Conservation (phyloP, 2,888 invertebrate species). For the Phengaris alcon region DNA sequence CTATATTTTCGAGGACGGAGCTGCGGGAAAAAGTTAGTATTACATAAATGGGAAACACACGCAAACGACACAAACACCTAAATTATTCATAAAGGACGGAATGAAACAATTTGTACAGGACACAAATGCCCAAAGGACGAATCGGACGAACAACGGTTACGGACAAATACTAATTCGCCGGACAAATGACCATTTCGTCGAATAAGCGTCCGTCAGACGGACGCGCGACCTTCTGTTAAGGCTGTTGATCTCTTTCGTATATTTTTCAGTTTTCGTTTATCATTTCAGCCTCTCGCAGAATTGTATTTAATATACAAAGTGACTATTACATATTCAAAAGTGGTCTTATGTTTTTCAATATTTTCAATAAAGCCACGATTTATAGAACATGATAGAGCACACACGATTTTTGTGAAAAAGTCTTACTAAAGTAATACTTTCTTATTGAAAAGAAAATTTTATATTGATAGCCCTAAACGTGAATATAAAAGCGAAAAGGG, state of each 20-base stretch:
- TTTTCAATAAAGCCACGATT: neutral
- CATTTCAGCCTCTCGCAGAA: neutral
- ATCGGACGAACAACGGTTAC: neutral
- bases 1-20: too few species aligned
- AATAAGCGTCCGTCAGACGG: neutral
- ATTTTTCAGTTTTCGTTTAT: neutral
- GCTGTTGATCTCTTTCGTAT: slow-evolving; percentile 24
- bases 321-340: neutral
- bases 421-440: neutral
- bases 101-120: neutral
- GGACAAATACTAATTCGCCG: neutral
- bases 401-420: neutral
- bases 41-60: neutral
- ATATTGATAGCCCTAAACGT: neutral
- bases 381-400: too few species aligned
- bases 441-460: slow-evolving; percentile 3
- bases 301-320: neutral
- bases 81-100: neutral
- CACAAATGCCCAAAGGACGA: neutral
- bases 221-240: neutral
- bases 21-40: neutral
- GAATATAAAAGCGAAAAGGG: neutral
- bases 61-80: neutral
- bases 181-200: neutral
- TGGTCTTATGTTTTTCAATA: neutral